Percentiles rank a stretch among this genome's conserved stretches.
These are phyloP conservation scores for Azemiops feae DNA, from an alignment of 2,113 vertebrate species.

Conservation along the genomic window DNA sequence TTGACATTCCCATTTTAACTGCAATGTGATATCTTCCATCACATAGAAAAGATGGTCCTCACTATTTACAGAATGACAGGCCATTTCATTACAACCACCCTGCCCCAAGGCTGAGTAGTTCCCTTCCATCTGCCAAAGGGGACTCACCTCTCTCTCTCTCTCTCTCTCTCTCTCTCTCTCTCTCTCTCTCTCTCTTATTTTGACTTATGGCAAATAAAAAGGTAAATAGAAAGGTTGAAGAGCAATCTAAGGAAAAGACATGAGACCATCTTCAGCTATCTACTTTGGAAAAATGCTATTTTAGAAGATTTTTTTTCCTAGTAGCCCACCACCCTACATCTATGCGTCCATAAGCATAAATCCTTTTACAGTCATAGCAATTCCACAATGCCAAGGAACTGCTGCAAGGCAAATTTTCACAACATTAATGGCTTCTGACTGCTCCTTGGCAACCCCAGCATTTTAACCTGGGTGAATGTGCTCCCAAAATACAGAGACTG, in stretches of 20 bases:
- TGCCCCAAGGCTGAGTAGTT: constrained; percentile 85
- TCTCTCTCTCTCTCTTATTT: constrained; percentile 58
- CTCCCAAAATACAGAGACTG: constrained; percentile 87
- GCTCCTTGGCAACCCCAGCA: constrained; percentile 99
- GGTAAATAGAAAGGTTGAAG: constrained; percentile 52
- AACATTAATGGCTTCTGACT: constrained; percentile 99
- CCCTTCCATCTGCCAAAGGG: constrained; percentile 86
- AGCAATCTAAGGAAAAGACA: constrained; percentile 62
- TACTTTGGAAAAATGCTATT: constrained; percentile 35
- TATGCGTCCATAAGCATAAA: constrained; percentile 46
- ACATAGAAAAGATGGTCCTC: constrained; percentile 86
- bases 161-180: constrained; percentile 64
- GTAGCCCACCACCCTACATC: constrained; percentile 49
- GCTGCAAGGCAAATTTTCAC: constrained; percentile 99
- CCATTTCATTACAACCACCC: constrained; percentile 93
- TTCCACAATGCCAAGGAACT: constrained; percentile 90
- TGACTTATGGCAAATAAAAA: constrained; percentile 56
- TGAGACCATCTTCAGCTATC: constrained; percentile 37
- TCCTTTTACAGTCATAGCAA: constrained; percentile 67
- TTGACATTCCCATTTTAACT: constrained; percentile 99
- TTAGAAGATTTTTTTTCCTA: constrained; percentile 21
- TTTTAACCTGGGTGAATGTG: constrained; percentile 97
- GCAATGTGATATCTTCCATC: constrained; percentile 93
- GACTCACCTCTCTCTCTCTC: constrained; percentile 73
- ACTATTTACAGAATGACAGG: constrained; percentile 98